Base-by-base conservation (phyloP, 1,140 invertebrate genomes). In the Daktulosphaira vitifoliae region DNA sequence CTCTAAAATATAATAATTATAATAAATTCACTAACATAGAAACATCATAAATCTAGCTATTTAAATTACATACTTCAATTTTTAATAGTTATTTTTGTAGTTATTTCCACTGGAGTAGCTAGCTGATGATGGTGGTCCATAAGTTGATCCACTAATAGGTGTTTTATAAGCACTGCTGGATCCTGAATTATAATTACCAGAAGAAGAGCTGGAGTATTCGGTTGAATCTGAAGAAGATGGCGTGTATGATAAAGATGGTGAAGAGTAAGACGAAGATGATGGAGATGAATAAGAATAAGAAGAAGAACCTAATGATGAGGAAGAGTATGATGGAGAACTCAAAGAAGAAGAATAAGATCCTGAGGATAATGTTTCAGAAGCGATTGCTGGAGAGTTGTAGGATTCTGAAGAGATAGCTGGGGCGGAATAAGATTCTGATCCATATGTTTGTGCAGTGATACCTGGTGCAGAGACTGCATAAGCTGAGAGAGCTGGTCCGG, bases 121-220 rank as follows among this genome's bases (percentile, higher is more conserved):
- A 25, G 38, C 29, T 8, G 56, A 20, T 18, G 39, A 48, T 20
- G 56, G 56, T 29, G 39, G 25, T 62, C 56, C 56, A 6, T 62
- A 62, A 1, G 56, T 46, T 4, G 56, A 20, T 29, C 56, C 15
- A 23, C 42, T 16, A n/a, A n/a, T n/a, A n/a, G n/a, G n/a, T n/a
- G n/a, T n/a, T n/a, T n/a, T n/a, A n/a, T n/a, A n/a, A n/a, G n/a
- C n/a, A n/a, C n/a, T n/a, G n/a, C n/a, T n/a, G n/a, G n/a, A n/a
- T n/a, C 42, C n/a, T 1, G 42, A 62, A 13, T 25, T 33, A 25
- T 62, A 48, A 33, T 11, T 33, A 46, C 42, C 56, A 6, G 54
- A 59, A 7, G 42, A 23, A 3, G 16, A 7, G 23, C 54, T 20
- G 26, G 54, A 46, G 25, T 48, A 62, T 5, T 48, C 42, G 9